Percentiles rank a stretch among this genome's conserved stretches.
Evolutionary conservation across 2,888 invertebrate species (phyloP).

Genomic region (Cybosia mesomella): DNA sequence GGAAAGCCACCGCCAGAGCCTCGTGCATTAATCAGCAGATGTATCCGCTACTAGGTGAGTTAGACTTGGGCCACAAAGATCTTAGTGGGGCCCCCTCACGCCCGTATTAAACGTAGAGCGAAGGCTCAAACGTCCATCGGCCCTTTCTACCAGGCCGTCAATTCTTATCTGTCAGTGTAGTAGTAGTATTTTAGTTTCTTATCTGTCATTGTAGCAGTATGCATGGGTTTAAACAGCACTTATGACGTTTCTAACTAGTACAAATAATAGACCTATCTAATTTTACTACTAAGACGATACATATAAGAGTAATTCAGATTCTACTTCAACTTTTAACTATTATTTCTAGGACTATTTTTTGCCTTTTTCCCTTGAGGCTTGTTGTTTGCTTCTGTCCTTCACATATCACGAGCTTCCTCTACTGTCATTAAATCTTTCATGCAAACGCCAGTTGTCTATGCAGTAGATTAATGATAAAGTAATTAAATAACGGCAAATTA

Average conservation of each 20-base stretch:
- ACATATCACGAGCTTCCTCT: too few species aligned
- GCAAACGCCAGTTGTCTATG: too few species aligned
- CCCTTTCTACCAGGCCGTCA: not conserved
- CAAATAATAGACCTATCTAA: not conserved
- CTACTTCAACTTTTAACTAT: too few species aligned
- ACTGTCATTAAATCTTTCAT: too few species aligned
- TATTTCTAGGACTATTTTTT: too few species aligned
- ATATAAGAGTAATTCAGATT: too few species aligned
- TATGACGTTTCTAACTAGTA: not conserved
- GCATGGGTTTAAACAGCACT: not conserved
- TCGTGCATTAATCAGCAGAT: not conserved
- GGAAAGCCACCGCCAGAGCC: not conserved
- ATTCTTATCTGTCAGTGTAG: not conserved
- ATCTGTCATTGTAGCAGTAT: not conserved
- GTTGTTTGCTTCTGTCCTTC: too few species aligned
- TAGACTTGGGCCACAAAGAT: not conserved
- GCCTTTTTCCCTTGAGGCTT: too few species aligned
- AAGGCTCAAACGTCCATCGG: too few species aligned
- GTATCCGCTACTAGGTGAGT: not conserved
- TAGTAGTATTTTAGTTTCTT: not conserved
- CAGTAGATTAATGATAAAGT: too few species aligned
- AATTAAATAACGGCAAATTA: too few species aligned
- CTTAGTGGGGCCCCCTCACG: not conserved
- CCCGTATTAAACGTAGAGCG: not conserved
- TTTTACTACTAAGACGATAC: too few species aligned